These are phyloP conservation scores for Carettochelys insculpta DNA, from an alignment of 2,113 vertebrate genomes.

Conservation along the genomic window DNA sequence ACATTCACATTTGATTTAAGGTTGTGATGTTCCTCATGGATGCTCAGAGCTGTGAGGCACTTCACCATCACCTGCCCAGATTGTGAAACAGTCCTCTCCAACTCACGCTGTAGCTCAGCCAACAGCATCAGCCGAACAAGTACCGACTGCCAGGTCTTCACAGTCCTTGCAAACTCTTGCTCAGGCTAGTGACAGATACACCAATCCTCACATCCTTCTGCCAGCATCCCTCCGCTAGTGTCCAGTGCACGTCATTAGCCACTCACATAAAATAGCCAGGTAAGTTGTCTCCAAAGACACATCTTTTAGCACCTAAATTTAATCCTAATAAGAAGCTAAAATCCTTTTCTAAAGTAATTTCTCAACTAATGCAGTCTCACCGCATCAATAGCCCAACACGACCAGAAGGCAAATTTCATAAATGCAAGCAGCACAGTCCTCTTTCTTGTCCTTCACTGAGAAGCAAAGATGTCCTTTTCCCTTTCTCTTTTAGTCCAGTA, in stretches of 20 bases:
- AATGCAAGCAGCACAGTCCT: background rate
- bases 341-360: background rate
- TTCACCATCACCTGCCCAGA: background rate
- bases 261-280: background rate
- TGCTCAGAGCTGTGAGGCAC: background rate
- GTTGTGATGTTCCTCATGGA: background rate
- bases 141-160: background rate
- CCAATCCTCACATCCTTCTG: background rate
- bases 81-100: background rate
- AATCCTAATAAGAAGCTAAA: background rate
- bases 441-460: background rate
- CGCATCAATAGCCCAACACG: background rate
- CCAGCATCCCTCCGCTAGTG: background rate
- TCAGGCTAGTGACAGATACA: background rate
- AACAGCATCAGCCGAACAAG: background rate
- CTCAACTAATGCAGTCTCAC: background rate
- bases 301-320: background rate
- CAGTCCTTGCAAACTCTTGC: background rate
- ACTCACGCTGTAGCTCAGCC: background rate
- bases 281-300: background rate
- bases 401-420: background rate
- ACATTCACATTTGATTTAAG: background rate
- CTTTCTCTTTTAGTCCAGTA: background rate
- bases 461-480: background rate
- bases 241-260: background rate